These are phyloP conservation scores for Cranoglanis bouderius DNA, from an alignment of 2,113 vertebrate species.

Conservation along the genomic window DNA sequence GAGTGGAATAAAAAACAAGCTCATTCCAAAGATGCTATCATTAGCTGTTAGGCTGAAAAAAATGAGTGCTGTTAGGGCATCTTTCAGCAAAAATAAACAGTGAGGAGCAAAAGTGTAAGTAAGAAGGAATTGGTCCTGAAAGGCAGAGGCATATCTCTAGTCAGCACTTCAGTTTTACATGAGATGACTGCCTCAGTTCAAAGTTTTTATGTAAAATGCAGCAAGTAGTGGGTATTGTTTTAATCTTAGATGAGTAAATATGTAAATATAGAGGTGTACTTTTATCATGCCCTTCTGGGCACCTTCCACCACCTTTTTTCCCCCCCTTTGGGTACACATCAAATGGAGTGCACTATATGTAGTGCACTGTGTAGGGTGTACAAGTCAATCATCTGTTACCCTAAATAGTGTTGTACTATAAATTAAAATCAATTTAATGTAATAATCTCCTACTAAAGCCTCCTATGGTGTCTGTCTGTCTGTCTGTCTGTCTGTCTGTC, in stretches of 20 bases:
- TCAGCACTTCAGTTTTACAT: background rate
- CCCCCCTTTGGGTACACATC: too few species aligned
- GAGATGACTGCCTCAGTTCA: background rate
- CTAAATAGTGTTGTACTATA: too few species aligned
- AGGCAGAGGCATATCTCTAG: background rate
- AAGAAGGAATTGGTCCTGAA: background rate
- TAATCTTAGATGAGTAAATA: background rate
- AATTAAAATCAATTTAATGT: too few species aligned
- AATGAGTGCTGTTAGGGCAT: background rate
- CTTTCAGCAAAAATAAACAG: background rate
- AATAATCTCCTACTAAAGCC: too few species aligned
- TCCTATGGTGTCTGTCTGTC: too few species aligned
- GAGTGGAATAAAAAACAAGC: background rate
- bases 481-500: too few species aligned
- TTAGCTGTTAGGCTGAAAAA: background rate
- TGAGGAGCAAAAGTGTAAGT: background rate
- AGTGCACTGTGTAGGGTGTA: too few species aligned
- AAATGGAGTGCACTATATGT: too few species aligned
- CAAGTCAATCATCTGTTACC: too few species aligned
- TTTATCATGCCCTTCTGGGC: too few species aligned
- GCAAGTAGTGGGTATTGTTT: background rate
- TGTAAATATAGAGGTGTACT: background rate
- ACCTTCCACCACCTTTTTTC: too few species aligned
- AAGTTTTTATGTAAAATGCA: background rate
- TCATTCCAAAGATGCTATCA: background rate